Evolutionary conservation across 2,113 vertebrate species (phyloP), one percentile per base, ranked within the genome.

Genomic region (Tapirus terrestris): DNA sequence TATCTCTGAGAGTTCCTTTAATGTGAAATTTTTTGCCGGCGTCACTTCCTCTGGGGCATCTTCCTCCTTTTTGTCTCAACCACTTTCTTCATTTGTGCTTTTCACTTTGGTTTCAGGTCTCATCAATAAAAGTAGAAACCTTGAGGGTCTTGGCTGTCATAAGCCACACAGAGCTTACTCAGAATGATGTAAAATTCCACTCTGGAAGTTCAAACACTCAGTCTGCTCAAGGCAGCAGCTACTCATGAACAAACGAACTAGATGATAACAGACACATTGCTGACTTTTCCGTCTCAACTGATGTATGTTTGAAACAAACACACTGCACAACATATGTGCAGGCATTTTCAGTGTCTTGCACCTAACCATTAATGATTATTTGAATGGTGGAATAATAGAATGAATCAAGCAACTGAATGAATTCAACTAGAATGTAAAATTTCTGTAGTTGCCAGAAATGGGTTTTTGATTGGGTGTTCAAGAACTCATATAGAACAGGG

Each of bases 131-230:
- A 48, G 88, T 8, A 36, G 33, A 79, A 79, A 92, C 0, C 5
- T 70, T 21, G 53, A 72, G 16, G 51, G 73, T 83, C 36, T 68
- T 67, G 36, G 31, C 36, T 75, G 8, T 77, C 67, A 76, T 18
- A 43, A 93, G 45, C 45, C 73, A 83, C 36, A 61, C 18, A 67
- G 58, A 51, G 1, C 23, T 82, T 90, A 90, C 25, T 72, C 29
- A 73, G 60, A 95, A 85, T 36, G 45, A 68, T 11, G 11, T 67
- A 43, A 91, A 88, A 89, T 92, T 80, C 73, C 10, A 89, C 43
- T 75, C 5, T 61, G 53, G 82, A 83, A 91, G 53, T 80, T 89
- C 20, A 85, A 81, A 88, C 91, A 70, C 51, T 95, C 72, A 89
- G 56, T 29, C 21, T 88, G 9, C 48, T 72, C 81, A 82, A 60